Evolutionary conservation across 2,797 vertebrate genomes (phyloP), one percentile per base, ranked within the genome.

Genomic region (Syncerus caffer): DNA sequence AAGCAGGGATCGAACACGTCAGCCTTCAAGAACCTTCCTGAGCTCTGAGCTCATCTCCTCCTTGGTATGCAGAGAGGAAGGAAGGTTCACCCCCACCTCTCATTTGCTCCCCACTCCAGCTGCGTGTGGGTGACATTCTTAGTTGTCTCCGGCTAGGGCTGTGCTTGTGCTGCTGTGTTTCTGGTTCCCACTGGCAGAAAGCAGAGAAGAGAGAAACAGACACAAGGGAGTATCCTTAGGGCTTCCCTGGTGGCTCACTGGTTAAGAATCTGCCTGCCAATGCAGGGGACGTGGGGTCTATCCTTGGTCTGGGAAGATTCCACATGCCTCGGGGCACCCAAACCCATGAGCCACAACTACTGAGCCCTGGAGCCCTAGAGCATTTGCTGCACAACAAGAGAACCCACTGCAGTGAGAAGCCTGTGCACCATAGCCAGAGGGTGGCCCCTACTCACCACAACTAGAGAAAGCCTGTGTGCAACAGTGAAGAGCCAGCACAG

Each of bases 361-460:
- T 42, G 21, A 14, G 38, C 71, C 71, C 38, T 25, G 21, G 38
- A 42, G 21, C 38, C 38, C 38, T 42, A 25, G 21, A 42, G 38
- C 12, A 0, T 25, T 13, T 42, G 71, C 12, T 4, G 21, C 12
- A 25, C 67, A 12, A 7, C 34, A 25, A 0, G 71, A 2, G 3
- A 14, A 0, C 21, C 71, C 71, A 74, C 34, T 13, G 11, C 11
- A 25, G 12, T 13, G 11, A 74, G 67, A 38, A 25, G 34, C 11
- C 21, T 42, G 67, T 7, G 21, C 11, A 6, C 67, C 67, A 7
- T 1, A 42, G 34, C 38, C 17, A 42, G 38, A 14, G 71, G 23
- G 21, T 3, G 38, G 38, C 71, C 34, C 58, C 21, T 38, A 42
- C 12, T 25, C 3, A 0, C 38, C 12, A 0, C 11, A 74, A 7